Evolutionary conservation across 1,140 invertebrate species (phyloP).

Genomic region (Hydropsyche tenuis): DNA sequence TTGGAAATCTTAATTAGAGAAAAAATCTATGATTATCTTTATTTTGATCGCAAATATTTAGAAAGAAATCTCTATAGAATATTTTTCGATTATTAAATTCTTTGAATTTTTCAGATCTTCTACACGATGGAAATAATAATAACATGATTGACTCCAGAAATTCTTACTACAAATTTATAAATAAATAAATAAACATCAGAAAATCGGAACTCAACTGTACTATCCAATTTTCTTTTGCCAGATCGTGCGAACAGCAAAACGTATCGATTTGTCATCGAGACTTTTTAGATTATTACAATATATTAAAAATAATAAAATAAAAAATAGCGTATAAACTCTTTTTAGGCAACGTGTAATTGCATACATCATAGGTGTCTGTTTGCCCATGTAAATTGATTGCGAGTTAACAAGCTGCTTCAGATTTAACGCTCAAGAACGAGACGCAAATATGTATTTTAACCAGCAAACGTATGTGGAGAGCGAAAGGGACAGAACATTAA

Average conservation of each 20-base stretch:
- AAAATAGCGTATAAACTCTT: slow-evolving; percentile 22
- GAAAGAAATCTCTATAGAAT: too few relatives aligned
- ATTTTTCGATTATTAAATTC: too few relatives aligned
- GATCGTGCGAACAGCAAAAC: background rate
- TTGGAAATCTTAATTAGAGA: too few relatives aligned
- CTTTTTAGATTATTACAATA: background rate
- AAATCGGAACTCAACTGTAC: too few relatives aligned
- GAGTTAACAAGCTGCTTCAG: slow-evolving; percentile 44
- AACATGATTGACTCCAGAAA: too few relatives aligned
- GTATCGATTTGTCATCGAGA: background rate
- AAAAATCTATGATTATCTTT: too few relatives aligned
- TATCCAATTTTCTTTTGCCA: too few relatives aligned
- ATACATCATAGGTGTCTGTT: slow-evolving; percentile 43
- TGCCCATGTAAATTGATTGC: slow-evolving; percentile 47
- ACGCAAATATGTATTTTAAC: background rate
- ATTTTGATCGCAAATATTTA: too few relatives aligned
- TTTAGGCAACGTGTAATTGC: slow-evolving; percentile 37
- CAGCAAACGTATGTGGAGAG: background rate
- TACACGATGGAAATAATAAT: too few relatives aligned
- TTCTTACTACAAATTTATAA: too few relatives aligned
- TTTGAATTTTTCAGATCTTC: too few relatives aligned
- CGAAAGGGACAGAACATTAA: slow-evolving; percentile 14
- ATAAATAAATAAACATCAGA: too few relatives aligned
- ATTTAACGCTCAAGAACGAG: slow-evolving; percentile 39
- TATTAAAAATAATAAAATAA: slow-evolving; percentile 12